phyloP scores from a whole-genome alignment of 2,888 invertebrate species.

The Calliphora vomitoria region DNA sequence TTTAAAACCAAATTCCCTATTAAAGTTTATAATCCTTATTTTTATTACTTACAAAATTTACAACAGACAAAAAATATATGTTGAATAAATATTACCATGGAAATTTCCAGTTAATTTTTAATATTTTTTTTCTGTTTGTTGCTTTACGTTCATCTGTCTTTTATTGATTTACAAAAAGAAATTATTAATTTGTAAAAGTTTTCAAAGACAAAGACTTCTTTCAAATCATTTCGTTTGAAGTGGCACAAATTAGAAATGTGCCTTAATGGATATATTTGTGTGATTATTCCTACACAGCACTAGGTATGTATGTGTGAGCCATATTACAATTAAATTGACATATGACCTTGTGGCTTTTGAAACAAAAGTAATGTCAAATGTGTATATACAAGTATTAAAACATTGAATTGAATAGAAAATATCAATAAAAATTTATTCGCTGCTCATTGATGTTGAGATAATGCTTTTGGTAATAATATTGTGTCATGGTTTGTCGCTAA shows the following conservation, averaged over 20 bases:
- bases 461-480: too few species aligned
- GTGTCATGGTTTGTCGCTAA: too few species aligned
- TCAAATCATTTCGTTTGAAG: not conserved
- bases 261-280: not conserved
- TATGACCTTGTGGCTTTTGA: not conserved
- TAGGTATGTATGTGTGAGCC: not conserved
- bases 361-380: not conserved
- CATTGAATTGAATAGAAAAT: not conserved
- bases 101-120: not conserved
- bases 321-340: not conserved
- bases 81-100: not conserved
- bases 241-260: not conserved
- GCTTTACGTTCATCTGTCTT: not conserved
- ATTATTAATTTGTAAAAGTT: slow-evolving; percentile 15
- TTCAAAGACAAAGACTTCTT: not conserved
- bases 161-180: slow-evolving; percentile 1
- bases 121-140: not conserved
- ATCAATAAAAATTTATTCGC: not conserved
- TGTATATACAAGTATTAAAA: not conserved
- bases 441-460: not conserved
- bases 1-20: not conserved
- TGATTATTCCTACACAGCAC: not conserved
- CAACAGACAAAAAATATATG: not conserved
- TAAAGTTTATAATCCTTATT: not conserved
- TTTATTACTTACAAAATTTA: not conserved